phyloP scores from a whole-genome alignment of 2,888 invertebrate species.

The Trileptium ribeirensis region DNA sequence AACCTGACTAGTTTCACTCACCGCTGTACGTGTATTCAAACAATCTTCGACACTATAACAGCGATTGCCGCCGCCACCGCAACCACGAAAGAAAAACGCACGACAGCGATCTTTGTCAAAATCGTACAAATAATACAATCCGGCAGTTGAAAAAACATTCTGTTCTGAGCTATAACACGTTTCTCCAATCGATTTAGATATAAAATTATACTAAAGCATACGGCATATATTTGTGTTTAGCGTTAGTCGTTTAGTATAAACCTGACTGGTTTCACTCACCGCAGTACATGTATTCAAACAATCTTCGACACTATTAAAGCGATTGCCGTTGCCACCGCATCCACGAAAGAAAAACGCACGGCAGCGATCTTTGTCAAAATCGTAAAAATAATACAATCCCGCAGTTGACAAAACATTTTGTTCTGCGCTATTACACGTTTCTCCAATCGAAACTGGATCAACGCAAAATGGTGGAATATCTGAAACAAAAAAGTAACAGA shows the following conservation, averaged over 20 bases:
- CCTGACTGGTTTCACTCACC: no score
- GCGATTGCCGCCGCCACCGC: background rate
- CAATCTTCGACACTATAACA: background rate
- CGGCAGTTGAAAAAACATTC: no score
- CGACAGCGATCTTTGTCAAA: background rate
- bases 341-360: background rate
- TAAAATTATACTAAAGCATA: no score
- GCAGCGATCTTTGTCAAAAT: background rate
- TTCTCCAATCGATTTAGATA: no score
- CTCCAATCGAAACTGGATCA: background rate
- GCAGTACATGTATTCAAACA: background rate
- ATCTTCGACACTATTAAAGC: background rate
- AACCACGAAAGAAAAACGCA: background rate
- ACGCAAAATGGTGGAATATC: background rate
- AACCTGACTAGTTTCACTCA: no score
- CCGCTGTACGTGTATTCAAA: background rate
- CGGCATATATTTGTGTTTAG: no score
- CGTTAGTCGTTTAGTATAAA: no score
- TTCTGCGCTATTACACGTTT: background rate
- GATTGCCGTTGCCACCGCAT: background rate
- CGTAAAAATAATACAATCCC: background rate
- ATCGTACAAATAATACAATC: background rate
- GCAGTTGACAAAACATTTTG: background rate
- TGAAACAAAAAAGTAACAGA: no score
- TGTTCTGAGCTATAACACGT: no score